Base-by-base conservation (phyloP, 2,888 invertebrate species). In the Meandrusa payeni region DNA sequence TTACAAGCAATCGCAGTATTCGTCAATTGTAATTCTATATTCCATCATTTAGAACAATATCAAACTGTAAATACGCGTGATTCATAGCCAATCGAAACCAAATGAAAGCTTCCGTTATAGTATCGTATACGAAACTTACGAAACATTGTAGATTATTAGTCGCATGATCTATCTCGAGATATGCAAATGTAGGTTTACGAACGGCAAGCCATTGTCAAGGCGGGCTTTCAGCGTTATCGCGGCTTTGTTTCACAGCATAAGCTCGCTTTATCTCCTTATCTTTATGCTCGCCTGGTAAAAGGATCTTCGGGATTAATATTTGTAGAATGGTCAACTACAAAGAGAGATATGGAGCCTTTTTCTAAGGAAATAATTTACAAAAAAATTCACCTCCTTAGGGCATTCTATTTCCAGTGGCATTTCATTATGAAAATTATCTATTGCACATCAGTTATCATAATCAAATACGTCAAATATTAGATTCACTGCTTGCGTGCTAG, bases 101-200 rank as follows among this genome's bases (percentile, higher is more conserved):
- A 11, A 24, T n/a, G 13, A 28, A 38, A 38, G 34, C 41, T 23
- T 27, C 17, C 17, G 12, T 10, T 15, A 31, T 31, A n/a, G 33
- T n/a, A n/a, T n/a, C n/a, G n/a, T 41, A 42, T 42, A 20, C 13
- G 34, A 23, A 34, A 24, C 26, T 41, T 33, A 19, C 32, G 41
- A 32, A 20, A 34, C 20, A 9, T 20, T 20, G n/a, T 26, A 13
- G 27, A 27, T 17, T 27, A 33, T 41, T 15, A 15, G 39, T 19
- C 11, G 38, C 32, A 32, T 28, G 32, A 40, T 40, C 29, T 40
- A 34, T 46, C 41, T 17, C 9, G 13, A 40, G 39, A 43, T 49
- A 50, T 52, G 50, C 47, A 50, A 47, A 52, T 47, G 40, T 36
- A 41, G 48, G 42, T 33, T 46, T 46, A 42, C 45, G 49, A 51